Evolutionary conservation across 2,797 vertebrate genomes (phyloP).

Genomic region (Glossophaga mutica): DNA sequence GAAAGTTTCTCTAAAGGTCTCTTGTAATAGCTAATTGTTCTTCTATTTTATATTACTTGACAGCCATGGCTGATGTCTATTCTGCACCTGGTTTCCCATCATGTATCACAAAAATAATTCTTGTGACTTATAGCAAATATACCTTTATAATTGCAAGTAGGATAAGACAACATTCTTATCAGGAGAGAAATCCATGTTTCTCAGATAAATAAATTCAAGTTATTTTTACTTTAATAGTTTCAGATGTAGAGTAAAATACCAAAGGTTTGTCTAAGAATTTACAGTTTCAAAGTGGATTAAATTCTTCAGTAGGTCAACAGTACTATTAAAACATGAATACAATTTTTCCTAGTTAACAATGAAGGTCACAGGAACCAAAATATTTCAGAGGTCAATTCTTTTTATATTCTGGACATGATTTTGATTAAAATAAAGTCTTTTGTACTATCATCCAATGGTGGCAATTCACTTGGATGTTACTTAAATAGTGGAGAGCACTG

Average conservation of each 20-base stretch:
- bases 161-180: constrained; percentile 12
- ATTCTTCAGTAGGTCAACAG: not conserved
- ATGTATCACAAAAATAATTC: constrained; percentile 49
- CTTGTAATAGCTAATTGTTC: constrained; percentile 63
- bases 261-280: not conserved
- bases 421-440: not conserved
- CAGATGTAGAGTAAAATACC: not conserved
- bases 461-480: constrained; percentile 35
- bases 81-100: constrained; percentile 55
- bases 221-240: constrained; percentile 30
- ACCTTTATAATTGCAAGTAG: constrained; percentile 46
- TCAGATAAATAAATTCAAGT: constrained; percentile 17
- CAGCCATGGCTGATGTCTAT: constrained; percentile 49
- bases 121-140: constrained; percentile 41
- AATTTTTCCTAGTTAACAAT: not conserved
- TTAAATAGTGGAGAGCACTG: constrained; percentile 45
- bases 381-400: not conserved
- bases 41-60: constrained; percentile 68
- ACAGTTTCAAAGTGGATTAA: not conserved
- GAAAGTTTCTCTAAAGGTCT: constrained; percentile 69
- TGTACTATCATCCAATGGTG: not conserved
- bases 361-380: not conserved
- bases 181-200: not conserved
- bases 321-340: not conserved
- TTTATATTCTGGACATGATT: not conserved